Evolutionary conservation across 2,113 vertebrate genomes (phyloP).

Genomic region (Channa maculata): DNA sequence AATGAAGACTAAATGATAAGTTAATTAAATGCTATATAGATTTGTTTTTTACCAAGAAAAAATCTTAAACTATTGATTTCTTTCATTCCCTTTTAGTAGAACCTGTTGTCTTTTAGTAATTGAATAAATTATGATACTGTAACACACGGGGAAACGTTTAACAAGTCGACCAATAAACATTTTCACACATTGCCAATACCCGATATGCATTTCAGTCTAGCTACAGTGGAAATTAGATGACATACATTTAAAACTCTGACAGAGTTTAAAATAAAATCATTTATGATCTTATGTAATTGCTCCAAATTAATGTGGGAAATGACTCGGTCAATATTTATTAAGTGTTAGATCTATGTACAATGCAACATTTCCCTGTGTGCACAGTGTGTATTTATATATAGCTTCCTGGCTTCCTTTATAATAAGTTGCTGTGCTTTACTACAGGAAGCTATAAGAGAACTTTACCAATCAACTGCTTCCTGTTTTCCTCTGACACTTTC

Average conservation of each 20-base stretch:
- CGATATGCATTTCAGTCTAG: too few species aligned
- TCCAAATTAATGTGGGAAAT: not conserved
- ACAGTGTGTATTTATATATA: not conserved
- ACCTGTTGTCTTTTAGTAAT: not conserved
- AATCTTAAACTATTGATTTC: not conserved
- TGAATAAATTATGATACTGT: not conserved
- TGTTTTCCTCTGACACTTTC: conserved; percentile 24
- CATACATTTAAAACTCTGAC: too few species aligned
- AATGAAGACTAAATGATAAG: not conserved
- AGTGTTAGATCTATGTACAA: not conserved
- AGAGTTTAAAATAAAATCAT: too few species aligned
- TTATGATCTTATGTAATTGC: not conserved
- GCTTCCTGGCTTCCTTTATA: not conserved
- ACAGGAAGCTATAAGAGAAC: not conserved
- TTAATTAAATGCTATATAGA: not conserved
- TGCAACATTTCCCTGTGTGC: not conserved
- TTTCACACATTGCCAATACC: too few species aligned
- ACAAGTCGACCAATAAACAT: not conserved
- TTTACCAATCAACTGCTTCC: not conserved
- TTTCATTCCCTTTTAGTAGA: not conserved
- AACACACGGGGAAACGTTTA: not conserved
- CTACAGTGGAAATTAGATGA: too few species aligned
- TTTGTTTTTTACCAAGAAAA: not conserved
- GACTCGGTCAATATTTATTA: too few species aligned
- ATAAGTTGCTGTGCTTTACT: not conserved